Evolutionary conservation across 2,888 invertebrate genomes (phyloP).

Genomic region (Heliconius sara): DNA sequence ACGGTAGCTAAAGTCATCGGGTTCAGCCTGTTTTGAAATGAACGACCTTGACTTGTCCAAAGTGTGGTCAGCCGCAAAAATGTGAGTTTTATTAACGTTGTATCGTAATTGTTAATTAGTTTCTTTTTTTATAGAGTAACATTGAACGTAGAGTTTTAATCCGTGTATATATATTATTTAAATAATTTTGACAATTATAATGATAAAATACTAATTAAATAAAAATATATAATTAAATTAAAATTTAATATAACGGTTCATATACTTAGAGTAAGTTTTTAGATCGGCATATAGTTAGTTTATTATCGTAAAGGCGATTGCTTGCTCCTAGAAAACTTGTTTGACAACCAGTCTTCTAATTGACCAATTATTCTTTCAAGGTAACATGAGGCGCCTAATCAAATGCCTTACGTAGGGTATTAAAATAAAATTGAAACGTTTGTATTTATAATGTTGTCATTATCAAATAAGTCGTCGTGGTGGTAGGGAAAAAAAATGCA

Average conservation of each 20-base stretch:
- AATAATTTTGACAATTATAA: background rate
- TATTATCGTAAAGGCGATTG: constrained; percentile 34
- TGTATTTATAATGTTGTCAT: background rate
- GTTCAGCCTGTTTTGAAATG: constrained; percentile 42
- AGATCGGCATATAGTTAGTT: constrained; percentile 31
- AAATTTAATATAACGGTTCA: constrained; percentile 32
- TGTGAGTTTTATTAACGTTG: constrained; percentile 44
- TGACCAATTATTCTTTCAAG: constrained; percentile 44
- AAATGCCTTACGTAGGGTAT: constrained; percentile 11
- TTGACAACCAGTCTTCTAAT: constrained; percentile 42
- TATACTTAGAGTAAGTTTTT: constrained; percentile 29
- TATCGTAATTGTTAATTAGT: constrained; percentile 17
- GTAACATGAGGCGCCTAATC: constrained; percentile 40
- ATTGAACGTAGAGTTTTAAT: background rate
- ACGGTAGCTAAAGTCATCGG: constrained; percentile 31
- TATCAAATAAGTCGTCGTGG: background rate
- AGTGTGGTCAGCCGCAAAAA: constrained; percentile 53
- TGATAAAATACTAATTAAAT: background rate
- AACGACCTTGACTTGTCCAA: constrained; percentile 64
- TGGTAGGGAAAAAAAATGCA: background rate
- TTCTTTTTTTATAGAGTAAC: background rate
- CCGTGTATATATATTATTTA: background rate
- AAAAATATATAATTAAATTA: background rate
- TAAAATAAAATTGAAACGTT: constrained; percentile 29
- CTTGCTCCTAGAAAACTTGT: constrained; percentile 34